Base-by-base conservation (phyloP, 2,113 vertebrate genomes). In the Solenodon paradoxus region DNA sequence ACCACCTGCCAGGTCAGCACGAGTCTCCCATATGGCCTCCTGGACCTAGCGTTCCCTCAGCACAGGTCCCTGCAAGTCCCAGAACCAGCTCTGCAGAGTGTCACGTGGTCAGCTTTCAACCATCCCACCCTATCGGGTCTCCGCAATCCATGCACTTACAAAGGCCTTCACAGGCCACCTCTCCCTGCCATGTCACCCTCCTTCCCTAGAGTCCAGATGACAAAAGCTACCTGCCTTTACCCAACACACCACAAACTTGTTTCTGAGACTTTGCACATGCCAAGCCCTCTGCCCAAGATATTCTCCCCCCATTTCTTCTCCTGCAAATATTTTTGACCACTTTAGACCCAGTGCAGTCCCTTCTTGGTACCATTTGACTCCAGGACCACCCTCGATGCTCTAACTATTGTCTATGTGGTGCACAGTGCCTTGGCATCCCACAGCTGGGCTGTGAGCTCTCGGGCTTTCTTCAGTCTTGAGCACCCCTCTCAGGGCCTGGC, bases 91-190 rank as follows among this genome's bases (percentile, higher is more conserved):
- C 45, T 47, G 45, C 17, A 10, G 11, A 15, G 53, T 4, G 5
- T 9, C 2, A 2, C 3, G 32, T 8, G 17, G 72, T 11, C 11
- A 5, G 17, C 47, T 35, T 22, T 20, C 68, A 38, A 7, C 45
- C n/a, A 42, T 15, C 32, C 85, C 8, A 5, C 35, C 3, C 42
- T 24, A 42, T n/a, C n/a, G n/a, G n/a, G n/a, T n/a, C n/a, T 28
- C 1, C 9, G 17, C 1, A 4, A n/a, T n/a, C 12, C 47, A 4
- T 10, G 0, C 4, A 3, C 26, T 26, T 57, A 10, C 7, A n/a
- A 40, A 42, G 55, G 28, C 35, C 22, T 5, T 47, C 72, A 3
- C 10, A 4, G 64, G 32, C 57, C 11, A 42, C 57, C 47, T 49
- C 35, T 64, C 1, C 11, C 22, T 55, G 45, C 51, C n/a, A 47